Evolutionary conservation across 2,797 vertebrate genomes (phyloP), one percentile per base, ranked within the genome.

Genomic region (Ispidina lecontei): DNA sequence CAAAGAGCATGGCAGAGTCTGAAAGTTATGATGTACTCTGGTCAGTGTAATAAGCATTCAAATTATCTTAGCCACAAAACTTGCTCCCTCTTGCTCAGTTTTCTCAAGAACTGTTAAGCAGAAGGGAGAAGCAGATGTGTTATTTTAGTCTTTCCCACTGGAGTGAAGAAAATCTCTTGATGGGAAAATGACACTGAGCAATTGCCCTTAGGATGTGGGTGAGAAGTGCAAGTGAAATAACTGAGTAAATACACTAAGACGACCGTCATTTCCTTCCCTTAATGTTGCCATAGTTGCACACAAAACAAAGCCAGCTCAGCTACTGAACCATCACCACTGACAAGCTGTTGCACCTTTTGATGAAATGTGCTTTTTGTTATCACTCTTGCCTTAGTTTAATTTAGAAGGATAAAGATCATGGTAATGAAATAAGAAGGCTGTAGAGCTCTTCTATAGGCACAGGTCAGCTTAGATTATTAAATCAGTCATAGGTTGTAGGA

Each of bases 171-270:
- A 82, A 87, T 56, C 44, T 75, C 82, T 80, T 35, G 23, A 67
- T 89, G 82, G 73, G 76, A 94, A 95, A 93, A 89, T 49, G 56
- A 58, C 76, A 75, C 51, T 35, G 62, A 91, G 73, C 1, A 9
- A 89, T 88, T 5, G 5, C 72, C 69, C 80, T 88, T 26, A 75
- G 51, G 58, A 81, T 67, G 13, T 28, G 69, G 87, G 78, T 91
- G 68, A 91, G 74, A 92, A 95, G 84, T 56, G 82, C 88, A 95
- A 93, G 78, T 87, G 92, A 96, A 95, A 91, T 87, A 93, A 94
- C 21, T 84, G 84, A 93, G 83, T 78, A 94, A 96, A 90, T 93
- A 87, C 41, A 70, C 70, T 58, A 52, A 74, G 63, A 56, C 0
- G 11, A 75, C 63, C 8, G 70, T 92, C 5, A 96, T 80, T 95